Evolutionary conservation across 2,113 vertebrate genomes (phyloP).

Genomic region (Albula glossodonta): DNA sequence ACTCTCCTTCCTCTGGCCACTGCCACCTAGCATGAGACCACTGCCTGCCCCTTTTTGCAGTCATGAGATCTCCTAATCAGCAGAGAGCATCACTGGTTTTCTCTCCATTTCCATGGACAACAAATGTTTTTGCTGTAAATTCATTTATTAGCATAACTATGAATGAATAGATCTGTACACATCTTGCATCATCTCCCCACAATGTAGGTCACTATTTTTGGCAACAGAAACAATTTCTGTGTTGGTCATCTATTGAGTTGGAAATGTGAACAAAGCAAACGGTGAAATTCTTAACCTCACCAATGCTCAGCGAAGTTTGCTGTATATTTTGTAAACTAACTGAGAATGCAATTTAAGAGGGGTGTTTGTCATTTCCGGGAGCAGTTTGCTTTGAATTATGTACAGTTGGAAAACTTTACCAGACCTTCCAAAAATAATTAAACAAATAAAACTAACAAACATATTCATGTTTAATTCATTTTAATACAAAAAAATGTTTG

Average conservation of each 20-base stretch:
- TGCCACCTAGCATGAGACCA: not conserved
- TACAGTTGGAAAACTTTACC: conserved; percentile 4
- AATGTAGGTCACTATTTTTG: not conserved
- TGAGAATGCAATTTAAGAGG: not conserved
- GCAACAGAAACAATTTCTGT: too few relatives aligned
- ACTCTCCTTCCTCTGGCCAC: not conserved
- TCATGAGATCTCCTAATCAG: not conserved
- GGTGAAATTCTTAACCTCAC: not conserved
- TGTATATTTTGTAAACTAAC: not conserved
- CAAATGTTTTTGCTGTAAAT: not conserved
- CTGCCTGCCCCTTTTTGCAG: not conserved
- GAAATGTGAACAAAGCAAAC: not conserved
- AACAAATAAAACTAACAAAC: conserved; percentile 42
- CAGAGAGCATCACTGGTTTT: not conserved
- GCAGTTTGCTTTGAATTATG: conserved; percentile 1
- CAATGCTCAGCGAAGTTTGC: not conserved
- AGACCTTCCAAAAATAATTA: conserved; percentile 36
- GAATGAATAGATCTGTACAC: not conserved
- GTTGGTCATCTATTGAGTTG: not conserved
- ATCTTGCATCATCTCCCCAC: not conserved
- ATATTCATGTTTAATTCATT: conserved; percentile 38
- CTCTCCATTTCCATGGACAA: not conserved
- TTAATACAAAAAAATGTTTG: conserved; percentile 24
- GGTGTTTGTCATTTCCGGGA: not conserved
- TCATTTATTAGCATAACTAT: not conserved